Conservation (phyloP, 2,113 vertebrate genomes). For the Prinia subflava region DNA sequence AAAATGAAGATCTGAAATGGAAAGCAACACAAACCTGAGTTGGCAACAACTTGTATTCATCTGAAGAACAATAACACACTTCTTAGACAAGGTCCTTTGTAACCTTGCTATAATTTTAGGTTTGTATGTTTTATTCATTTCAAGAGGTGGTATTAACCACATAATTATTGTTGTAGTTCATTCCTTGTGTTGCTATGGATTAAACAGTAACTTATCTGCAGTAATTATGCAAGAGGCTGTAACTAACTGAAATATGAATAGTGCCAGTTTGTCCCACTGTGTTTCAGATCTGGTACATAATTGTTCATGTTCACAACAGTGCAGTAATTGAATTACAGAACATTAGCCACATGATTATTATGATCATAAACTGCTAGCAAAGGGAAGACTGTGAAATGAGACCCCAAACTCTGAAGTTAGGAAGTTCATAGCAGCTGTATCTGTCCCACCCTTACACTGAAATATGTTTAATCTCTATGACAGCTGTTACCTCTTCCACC, state of each 20-base stretch:
- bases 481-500: neutral
- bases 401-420: conserved; percentile 19
- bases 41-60: neutral
- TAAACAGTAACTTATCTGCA: conserved; percentile 50
- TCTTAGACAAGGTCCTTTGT: neutral
- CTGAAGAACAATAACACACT: neutral
- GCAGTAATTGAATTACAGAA: conserved; percentile 74
- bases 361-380: conserved; percentile 48
- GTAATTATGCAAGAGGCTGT: conserved; percentile 62
- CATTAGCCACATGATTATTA: conserved; percentile 68
- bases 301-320: conserved; percentile 61
- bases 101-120: neutral
- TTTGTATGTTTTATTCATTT: neutral
- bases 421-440: neutral
- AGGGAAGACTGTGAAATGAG: conserved; percentile 49
- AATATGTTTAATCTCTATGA: neutral
- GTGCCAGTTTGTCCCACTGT: conserved; percentile 56
- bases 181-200: conserved; percentile 7
- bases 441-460: neutral
- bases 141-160: neutral
- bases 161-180: conserved; percentile 45
- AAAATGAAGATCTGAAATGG: neutral
- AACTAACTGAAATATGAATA: conserved; percentile 64
- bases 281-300: conserved; percentile 63
- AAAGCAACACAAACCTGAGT: neutral